Conservation (phyloP, 2,888 invertebrate species). For the Pocota personata region DNA sequence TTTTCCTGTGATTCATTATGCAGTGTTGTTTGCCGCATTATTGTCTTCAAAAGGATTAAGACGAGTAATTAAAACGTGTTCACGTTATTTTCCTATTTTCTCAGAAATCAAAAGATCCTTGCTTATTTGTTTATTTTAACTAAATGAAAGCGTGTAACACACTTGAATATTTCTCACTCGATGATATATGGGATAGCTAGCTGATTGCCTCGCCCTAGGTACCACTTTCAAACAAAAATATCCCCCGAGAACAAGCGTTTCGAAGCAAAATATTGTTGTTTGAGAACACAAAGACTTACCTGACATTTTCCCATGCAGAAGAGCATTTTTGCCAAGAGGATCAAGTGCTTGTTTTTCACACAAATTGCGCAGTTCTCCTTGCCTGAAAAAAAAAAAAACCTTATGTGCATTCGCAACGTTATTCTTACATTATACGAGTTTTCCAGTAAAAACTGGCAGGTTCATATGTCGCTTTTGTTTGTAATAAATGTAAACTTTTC, state of each 20-base stretch:
- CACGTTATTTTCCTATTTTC: slow-evolving; percentile 50
- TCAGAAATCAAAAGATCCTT: slow-evolving; percentile 60
- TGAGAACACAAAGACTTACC: slow-evolving; percentile 54
- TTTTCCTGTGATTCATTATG: slow-evolving; percentile 62
- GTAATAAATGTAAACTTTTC: slow-evolving; percentile 63
- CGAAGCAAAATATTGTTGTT: slow-evolving; percentile 50
- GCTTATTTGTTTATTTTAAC: slow-evolving; percentile 61
- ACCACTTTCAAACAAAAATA: slow-evolving; percentile 27
- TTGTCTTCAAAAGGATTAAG: slow-evolving; percentile 72
- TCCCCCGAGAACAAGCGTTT: slow-evolving; percentile 31
- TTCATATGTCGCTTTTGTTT: slow-evolving; percentile 49
- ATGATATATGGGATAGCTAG: slow-evolving; percentile 27
- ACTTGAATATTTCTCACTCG: slow-evolving; percentile 48
- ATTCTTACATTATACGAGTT: slow-evolving; percentile 21
- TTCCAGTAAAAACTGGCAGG: slow-evolving; percentile 36
- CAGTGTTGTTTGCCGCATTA: slow-evolving; percentile 70
- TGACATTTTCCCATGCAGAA: slow-evolving; percentile 50
- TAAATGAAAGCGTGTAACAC: slow-evolving; percentile 59
- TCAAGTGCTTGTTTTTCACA: slow-evolving; percentile 57
- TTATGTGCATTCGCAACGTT: slow-evolving; percentile 34
- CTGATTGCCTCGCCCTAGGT: slow-evolving; percentile 51
- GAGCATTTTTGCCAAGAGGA: slow-evolving; percentile 51
- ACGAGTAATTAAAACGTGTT: slow-evolving; percentile 72
- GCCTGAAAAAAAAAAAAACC: slow-evolving; percentile 23
- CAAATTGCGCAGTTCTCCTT: slow-evolving; percentile 54